A percentile compares a stretch with the other conserved stretches of the same genome.
Evolutionary conservation across 2,113 vertebrate species (phyloP).

Genomic region (Anhinga rufa): DNA sequence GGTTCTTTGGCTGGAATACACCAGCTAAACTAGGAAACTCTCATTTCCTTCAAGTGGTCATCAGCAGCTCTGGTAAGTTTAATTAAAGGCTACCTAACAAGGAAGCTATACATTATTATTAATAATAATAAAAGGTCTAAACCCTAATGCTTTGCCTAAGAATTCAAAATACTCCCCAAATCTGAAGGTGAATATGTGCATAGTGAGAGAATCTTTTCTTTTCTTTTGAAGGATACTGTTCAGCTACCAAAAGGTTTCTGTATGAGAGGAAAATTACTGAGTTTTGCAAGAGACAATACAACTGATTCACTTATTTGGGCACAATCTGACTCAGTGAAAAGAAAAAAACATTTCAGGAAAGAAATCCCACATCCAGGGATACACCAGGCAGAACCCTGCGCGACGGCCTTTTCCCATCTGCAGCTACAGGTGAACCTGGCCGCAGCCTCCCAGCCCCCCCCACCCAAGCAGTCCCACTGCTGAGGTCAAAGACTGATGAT

Average conservation of each 20-base stretch:
- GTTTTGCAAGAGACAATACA: neutral
- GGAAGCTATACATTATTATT: neutral
- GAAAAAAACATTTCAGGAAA: neutral
- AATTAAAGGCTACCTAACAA: neutral
- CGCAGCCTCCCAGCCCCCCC: neutral
- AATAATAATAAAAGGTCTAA: neutral
- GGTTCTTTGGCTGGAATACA: neutral
- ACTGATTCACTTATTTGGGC: neutral
- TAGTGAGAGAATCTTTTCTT: neutral
- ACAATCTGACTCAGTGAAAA: neutral
- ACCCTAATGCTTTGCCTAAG: neutral
- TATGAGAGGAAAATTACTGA: neutral
- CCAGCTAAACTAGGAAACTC: neutral
- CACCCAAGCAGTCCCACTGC: neutral
- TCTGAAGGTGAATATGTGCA: neutral
- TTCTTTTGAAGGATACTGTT: neutral
- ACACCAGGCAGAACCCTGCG: neutral
- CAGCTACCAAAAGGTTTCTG: neutral
- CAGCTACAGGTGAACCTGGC: neutral
- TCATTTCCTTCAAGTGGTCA: neutral
- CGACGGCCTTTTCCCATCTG: neutral
- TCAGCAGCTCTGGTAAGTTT: neutral
- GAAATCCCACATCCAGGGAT: neutral
- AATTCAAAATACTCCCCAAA: neutral
- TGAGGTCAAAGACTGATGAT: slow-evolving; percentile 7